These are phyloP conservation scores for Platyrinchus mystaceus DNA, from an alignment of 2,797 vertebrate genomes.

Conservation along the genomic window DNA sequence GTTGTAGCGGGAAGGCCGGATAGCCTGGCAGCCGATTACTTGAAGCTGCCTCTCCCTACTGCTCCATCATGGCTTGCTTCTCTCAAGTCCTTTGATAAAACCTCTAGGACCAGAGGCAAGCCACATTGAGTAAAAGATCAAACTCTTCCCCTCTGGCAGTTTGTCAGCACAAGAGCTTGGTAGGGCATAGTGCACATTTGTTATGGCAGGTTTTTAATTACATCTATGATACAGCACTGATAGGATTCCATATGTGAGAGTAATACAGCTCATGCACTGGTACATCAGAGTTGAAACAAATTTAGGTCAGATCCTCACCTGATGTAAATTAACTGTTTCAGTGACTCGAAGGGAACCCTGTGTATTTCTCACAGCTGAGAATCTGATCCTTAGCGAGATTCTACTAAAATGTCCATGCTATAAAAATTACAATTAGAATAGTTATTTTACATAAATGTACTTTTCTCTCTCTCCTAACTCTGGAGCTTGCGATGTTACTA, in stretches of 20 bases:
- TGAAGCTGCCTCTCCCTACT: conserved; percentile 12
- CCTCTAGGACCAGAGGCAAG: conserved; percentile 19
- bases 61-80: neutral
- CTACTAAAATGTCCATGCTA: neutral
- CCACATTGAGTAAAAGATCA: conserved; percentile 34
- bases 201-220: conserved; percentile 64
- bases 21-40: neutral
- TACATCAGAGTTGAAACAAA: conserved; percentile 34
- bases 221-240: conserved; percentile 31
- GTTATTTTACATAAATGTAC: neutral
- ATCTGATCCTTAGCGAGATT: neutral
- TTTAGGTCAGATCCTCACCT: conserved; percentile 54
- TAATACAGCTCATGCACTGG: neutral
- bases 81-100: conserved; percentile 51
- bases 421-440: neutral
- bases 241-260: conserved; percentile 52
- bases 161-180: conserved; percentile 41
- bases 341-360: neutral
- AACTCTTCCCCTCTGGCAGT: conserved; percentile 47
- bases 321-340: conserved; percentile 47
- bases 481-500: neutral
- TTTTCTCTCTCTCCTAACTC: neutral
- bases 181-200: conserved; percentile 60
- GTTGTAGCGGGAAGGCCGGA: neutral
- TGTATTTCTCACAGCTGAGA: neutral